A percentile compares a stretch with the other conserved stretches of the same genome.
phyloP scores from a whole-genome alignment of 2,888 invertebrate species.

The Cinara cedri region DNA sequence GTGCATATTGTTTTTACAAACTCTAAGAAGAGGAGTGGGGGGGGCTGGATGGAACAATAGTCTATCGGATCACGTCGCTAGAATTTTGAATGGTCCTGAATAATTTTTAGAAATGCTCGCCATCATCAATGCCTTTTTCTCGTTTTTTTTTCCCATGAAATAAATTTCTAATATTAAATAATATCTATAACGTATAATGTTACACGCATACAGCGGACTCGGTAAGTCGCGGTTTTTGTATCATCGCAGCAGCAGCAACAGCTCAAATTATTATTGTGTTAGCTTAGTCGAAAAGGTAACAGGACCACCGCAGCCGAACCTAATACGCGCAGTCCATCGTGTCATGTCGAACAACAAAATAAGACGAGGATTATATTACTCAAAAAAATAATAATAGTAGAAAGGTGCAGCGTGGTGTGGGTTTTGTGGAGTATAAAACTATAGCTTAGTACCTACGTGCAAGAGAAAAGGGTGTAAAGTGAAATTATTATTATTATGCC shows the following conservation, averaged over 20 bases:
- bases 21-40: no score
- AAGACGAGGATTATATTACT: conserved; percentile 2
- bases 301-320: neutral
- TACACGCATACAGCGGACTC: no score
- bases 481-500: conserved; percentile 4
- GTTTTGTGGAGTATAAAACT: neutral
- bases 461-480: neutral
- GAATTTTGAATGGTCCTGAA: no score
- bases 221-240: conserved; percentile 15
- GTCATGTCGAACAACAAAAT: neutral
- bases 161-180: no score
- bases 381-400: neutral
- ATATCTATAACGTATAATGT: no score
- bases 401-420: neutral
- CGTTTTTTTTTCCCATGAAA: no score
- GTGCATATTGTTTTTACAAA: no score
- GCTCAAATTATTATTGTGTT: conserved; percentile 6
- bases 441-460: neutral
- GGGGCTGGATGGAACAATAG: no score
- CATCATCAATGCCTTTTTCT: no score
- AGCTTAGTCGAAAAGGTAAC: neutral
- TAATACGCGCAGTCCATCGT: neutral
- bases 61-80: no score
- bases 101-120: no score
- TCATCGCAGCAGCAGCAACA: neutral